Evolutionary conservation across 2,797 vertebrate genomes (phyloP).

Genomic region (Linurgus olivaceus): DNA sequence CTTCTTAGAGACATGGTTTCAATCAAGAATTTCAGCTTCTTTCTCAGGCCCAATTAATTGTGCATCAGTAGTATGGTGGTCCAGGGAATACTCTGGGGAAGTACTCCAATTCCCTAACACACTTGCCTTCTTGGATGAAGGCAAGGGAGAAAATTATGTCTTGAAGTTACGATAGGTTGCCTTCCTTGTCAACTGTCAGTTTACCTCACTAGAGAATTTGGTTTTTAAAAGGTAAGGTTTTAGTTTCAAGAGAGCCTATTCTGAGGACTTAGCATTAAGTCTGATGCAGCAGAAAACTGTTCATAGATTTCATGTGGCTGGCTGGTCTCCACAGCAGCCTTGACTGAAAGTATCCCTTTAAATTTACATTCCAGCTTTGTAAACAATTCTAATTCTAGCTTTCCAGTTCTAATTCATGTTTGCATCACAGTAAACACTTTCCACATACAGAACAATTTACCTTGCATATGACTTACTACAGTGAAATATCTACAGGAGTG

Average conservation of each 20-base stretch:
- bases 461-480: not conserved
- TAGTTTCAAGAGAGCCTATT: not conserved
- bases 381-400: not conserved
- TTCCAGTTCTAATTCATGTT: not conserved
- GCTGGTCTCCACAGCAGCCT: not conserved
- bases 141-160: not conserved
- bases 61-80: not conserved
- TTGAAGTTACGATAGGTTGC: not conserved
- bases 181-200: not conserved
- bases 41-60: not conserved
- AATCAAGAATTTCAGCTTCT: not conserved
- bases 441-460: not conserved
- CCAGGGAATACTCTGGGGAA: not conserved
- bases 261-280: not conserved
- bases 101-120: not conserved
- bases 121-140: not conserved
- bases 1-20: not conserved
- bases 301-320: not conserved
- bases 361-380: not conserved
- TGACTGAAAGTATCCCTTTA: not conserved
- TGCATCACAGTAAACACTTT: not conserved
- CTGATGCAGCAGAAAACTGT: not conserved
- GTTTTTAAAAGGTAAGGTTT: not conserved
- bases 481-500: not conserved
- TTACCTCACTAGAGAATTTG: not conserved